Evolutionary conservation across 1,140 invertebrate species (phyloP).

Genomic region (Trachymyrmex septentrionalis): DNA sequence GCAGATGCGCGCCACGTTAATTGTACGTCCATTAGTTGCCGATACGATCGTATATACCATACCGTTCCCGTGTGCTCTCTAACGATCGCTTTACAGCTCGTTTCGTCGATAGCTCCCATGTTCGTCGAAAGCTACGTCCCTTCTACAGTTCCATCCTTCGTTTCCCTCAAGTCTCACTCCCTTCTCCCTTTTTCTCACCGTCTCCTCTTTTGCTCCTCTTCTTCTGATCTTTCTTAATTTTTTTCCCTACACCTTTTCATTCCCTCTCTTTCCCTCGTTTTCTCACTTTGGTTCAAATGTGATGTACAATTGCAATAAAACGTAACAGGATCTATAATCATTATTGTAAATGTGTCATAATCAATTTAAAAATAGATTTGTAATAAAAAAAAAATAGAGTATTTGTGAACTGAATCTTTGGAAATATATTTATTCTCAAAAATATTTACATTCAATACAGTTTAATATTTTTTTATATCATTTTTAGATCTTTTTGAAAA

Average conservation of each 20-base stretch:
- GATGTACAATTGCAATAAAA: background rate
- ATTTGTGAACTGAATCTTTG: background rate
- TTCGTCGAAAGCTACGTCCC: conserved; percentile 56
- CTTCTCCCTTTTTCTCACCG: background rate
- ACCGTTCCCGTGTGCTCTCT: conserved; percentile 69
- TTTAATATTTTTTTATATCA: background rate
- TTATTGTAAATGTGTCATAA: too few relatives aligned
- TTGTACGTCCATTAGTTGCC: conserved; percentile 80
- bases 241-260: background rate
- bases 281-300: background rate
- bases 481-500: conserved; percentile 11
- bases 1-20: conserved; percentile 80
- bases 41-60: conserved; percentile 77
- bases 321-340: too few relatives aligned
- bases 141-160: conserved; percentile 49
- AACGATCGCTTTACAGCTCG: conserved; percentile 78
- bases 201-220: background rate
- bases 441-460: background rate
- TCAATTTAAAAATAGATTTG: background rate
- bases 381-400: conserved; percentile 1
- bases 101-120: conserved; percentile 68
- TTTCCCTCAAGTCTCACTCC: conserved; percentile 16
- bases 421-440: background rate
- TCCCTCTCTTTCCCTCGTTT: background rate
- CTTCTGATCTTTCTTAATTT: background rate